phyloP scores from a whole-genome alignment of 2,888 invertebrate genomes.

The Lissonota sp. region DNA sequence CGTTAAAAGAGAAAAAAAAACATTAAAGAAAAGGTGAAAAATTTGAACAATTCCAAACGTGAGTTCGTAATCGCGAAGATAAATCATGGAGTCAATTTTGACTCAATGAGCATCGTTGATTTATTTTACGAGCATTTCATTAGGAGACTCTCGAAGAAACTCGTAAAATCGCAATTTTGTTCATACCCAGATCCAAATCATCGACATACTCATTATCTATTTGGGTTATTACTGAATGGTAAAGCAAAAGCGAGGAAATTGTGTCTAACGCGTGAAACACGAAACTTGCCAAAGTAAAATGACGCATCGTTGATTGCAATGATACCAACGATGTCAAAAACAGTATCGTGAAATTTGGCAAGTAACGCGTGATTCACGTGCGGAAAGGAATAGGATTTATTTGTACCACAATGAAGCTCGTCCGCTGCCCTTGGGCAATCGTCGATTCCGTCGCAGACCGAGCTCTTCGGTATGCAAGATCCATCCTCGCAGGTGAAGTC shows the following conservation, averaged over 20 bases:
- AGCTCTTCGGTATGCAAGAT: constrained; percentile 88
- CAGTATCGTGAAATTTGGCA: constrained; percentile 7
- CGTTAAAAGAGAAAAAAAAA: neutral
- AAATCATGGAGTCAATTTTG: neutral
- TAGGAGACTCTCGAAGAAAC: neutral
- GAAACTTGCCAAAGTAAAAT: constrained; percentile 41
- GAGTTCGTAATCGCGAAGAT: neutral
- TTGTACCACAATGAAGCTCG: constrained; percentile 82
- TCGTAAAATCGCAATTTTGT: neutral
- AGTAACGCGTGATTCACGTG: constrained; percentile 36
- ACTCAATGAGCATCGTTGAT: neutral
- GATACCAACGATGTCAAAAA: constrained; percentile 16
- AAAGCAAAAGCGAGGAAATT: constrained; percentile 52
- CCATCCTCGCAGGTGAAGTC: constrained; percentile 91
- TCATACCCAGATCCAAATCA: constrained; percentile 20
- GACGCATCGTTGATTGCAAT: too few species aligned
- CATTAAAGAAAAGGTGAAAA: neutral
- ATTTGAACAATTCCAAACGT: neutral
- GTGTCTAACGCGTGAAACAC: constrained; percentile 18
- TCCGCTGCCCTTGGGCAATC: constrained; percentile 87
- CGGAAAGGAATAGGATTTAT: constrained; percentile 66
- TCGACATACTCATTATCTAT: neutral
- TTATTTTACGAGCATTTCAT: neutral
- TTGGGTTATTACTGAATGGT: constrained; percentile 25
- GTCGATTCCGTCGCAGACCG: constrained; percentile 90